phyloP scores from a whole-genome alignment of 2,888 invertebrate genomes.

The Drosophila atroscutellata region DNA sequence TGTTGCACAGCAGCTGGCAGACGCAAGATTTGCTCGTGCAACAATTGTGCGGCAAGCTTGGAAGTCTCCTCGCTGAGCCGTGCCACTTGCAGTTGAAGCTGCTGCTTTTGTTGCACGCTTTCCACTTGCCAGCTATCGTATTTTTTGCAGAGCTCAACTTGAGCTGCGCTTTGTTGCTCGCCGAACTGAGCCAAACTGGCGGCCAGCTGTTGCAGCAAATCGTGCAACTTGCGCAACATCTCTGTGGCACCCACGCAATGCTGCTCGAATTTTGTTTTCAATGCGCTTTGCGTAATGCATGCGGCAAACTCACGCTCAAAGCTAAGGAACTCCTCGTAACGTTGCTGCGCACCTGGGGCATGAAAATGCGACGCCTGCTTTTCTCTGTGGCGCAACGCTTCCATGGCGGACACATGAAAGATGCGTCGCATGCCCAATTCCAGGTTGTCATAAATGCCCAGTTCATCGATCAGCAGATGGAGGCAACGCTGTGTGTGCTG shows the following conservation, averaged over 20 bases:
- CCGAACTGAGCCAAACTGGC: conserved; percentile 87
- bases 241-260: conserved; percentile 96
- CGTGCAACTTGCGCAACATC: conserved; percentile 90
- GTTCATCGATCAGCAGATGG: conserved; percentile 96
- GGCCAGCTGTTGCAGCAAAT: conserved; percentile 89
- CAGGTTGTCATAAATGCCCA: conserved; percentile 93
- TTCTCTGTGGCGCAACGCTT: conserved; percentile 90
- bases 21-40: conserved; percentile 97
- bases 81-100: conserved; percentile 95
- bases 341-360: conserved; percentile 90
- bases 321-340: conserved; percentile 98
- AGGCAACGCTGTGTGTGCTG: conserved; percentile 98
- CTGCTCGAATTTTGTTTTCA: conserved; percentile 99
- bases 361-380: conserved; percentile 86
- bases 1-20: conserved; percentile 95
- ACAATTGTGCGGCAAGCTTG: conserved; percentile 94
- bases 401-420: conserved; percentile 99
- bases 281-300: conserved; percentile 98
- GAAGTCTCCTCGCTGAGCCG: conserved; percentile 97
- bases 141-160: conserved; percentile 90
- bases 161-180: conserved; percentile 87
- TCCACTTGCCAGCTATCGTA: conserved; percentile 94
- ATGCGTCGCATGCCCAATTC: conserved; percentile 96
- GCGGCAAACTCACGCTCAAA: conserved; percentile 99
- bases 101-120: conserved; percentile 91